These are phyloP conservation scores for Drosophila ustulata DNA, from an alignment of 2,888 invertebrate genomes.

Conservation along the genomic window DNA sequence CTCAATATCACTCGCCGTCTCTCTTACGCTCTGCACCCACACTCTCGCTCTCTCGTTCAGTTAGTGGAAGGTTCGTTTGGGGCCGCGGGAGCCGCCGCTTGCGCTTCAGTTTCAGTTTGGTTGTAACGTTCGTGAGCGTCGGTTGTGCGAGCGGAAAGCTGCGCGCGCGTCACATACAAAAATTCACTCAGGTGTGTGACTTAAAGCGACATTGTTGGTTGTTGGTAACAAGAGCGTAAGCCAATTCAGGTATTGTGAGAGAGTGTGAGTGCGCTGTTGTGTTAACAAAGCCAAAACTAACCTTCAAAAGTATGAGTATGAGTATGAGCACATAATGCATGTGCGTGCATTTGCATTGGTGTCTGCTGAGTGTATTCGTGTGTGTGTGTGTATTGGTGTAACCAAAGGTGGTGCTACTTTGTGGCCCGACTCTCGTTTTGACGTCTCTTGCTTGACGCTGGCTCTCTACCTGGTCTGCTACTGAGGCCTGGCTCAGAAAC, in stretches of 20 bases:
- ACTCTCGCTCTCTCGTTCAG: slow-evolving; percentile 17
- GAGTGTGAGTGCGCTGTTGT: slow-evolving; percentile 22
- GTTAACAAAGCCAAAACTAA: slow-evolving; percentile 54
- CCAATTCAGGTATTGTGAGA: slow-evolving; percentile 24
- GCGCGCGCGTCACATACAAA: slow-evolving; percentile 67
- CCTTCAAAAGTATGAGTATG: slow-evolving; percentile 30
- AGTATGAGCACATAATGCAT: slow-evolving; percentile 16
- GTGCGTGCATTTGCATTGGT: slow-evolving; percentile 36
- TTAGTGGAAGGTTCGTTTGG: slow-evolving; percentile 22
- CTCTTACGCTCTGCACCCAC: slow-evolving; percentile 32
- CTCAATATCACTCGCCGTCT: slow-evolving; percentile 11
- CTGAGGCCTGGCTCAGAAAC: slow-evolving; percentile 52
- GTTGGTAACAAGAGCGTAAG: slow-evolving; percentile 70
- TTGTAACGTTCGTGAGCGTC: slow-evolving; percentile 60
- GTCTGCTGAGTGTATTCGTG: slow-evolving; percentile 23
- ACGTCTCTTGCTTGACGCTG: slow-evolving; percentile 48
- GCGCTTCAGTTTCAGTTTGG: slow-evolving; percentile 69
- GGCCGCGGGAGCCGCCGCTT: slow-evolving; percentile 21
- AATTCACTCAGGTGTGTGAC: slow-evolving; percentile 53
- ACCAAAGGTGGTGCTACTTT: slow-evolving; percentile 27
- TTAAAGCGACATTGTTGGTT: slow-evolving; percentile 40
- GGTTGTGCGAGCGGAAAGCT: slow-evolving; percentile 62
- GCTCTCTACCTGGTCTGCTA: slow-evolving; percentile 44
- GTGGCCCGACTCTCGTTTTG: slow-evolving; percentile 47
- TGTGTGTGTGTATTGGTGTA: slow-evolving; percentile 53